Percentiles rank a stretch among this genome's conserved stretches.
These are phyloP conservation scores for Thecocarcelia acutangulata DNA, from an alignment of 2,888 invertebrate genomes.

Conservation along the genomic window DNA sequence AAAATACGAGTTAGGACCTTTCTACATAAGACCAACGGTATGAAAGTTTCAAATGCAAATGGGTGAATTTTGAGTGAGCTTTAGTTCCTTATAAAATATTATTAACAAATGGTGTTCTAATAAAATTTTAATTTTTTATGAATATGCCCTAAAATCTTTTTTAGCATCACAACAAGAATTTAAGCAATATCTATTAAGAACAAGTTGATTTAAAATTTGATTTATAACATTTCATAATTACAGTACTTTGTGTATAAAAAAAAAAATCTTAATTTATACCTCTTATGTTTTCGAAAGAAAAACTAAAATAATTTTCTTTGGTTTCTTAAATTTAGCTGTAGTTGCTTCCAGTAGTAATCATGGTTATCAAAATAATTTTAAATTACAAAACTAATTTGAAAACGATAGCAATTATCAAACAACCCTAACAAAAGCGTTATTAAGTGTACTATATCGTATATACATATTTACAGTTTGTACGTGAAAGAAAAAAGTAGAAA, in stretches of 20 bases:
- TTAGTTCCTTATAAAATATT: too few relatives aligned
- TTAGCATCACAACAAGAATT: too few relatives aligned
- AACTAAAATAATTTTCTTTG: slow-evolving; percentile 74
- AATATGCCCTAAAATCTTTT: too few relatives aligned
- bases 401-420: slow-evolving; percentile 30
- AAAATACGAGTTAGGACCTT: too few relatives aligned
- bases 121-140: too few relatives aligned
- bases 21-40: too few relatives aligned
- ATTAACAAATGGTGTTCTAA: too few relatives aligned
- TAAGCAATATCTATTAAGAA: background rate
- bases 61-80: too few relatives aligned
- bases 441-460: slow-evolving; percentile 15
- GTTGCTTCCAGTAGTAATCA: slow-evolving; percentile 58
- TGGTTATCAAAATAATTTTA: slow-evolving; percentile 35
- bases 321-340: slow-evolving; percentile 76
- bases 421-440: slow-evolving; percentile 35
- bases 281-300: background rate
- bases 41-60: too few relatives aligned
- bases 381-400: slow-evolving; percentile 54
- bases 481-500: slow-evolving; percentile 23
- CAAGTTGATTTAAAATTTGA: slow-evolving; percentile 43
- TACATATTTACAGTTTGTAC: slow-evolving; percentile 66
- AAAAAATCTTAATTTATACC: background rate
- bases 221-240: too few relatives aligned
- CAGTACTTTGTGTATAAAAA: too few relatives aligned